Base-by-base conservation (phyloP, 2,797 vertebrate genomes). In the Cyclura pinguis region DNA sequence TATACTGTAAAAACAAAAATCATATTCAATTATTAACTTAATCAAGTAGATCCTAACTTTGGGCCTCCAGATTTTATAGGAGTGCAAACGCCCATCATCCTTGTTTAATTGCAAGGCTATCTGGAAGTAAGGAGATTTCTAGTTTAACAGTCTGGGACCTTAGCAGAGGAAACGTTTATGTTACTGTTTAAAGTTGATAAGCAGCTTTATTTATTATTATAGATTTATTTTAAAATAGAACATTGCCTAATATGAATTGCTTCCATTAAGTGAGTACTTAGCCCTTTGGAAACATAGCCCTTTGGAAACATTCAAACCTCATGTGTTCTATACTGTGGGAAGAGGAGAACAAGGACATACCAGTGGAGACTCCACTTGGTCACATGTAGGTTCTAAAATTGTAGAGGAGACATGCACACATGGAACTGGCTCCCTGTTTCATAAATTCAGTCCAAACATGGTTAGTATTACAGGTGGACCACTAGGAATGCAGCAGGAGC, bases 1-100 rank as follows among this genome's bases (percentile, higher is more conserved):
- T 76, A 96, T 97, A 95, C 91, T 97, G 95, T 97, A 96, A 97
- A 98, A 98, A 95, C 96, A 96, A 97, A 96, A 97, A 93, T 94
- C 95, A 91, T 74, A 88, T 89, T 42, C 92, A 86, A 55, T 97
- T 96, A 97, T 98, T 98, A 95, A 97, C 97, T 98, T 98, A 97
- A 32, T 32, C 78, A 8, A 80, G 78, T 80, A 6, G 78, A 32
- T 80, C 27, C 78, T 24, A 80, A 32, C 1, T 4, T n/a, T 52
- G 29, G 5, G 6, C 8, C 50, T 50, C 78, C 29, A 80, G 27
- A 80, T 52, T 16, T 47, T 78, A 8, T 77, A 42, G 77, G 77
- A 52, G 27, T 80, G 12, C 47, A 80, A 80, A 27, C 27, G 2
- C 64, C 77, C 77, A 52, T 52, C 47, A 80, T 27, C 47, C 77